A percentile compares a stretch with the other conserved stretches of the same genome.
Evolutionary conservation across 2,113 vertebrate species (phyloP).

Genomic region (Ceyx cyanopectus): DNA sequence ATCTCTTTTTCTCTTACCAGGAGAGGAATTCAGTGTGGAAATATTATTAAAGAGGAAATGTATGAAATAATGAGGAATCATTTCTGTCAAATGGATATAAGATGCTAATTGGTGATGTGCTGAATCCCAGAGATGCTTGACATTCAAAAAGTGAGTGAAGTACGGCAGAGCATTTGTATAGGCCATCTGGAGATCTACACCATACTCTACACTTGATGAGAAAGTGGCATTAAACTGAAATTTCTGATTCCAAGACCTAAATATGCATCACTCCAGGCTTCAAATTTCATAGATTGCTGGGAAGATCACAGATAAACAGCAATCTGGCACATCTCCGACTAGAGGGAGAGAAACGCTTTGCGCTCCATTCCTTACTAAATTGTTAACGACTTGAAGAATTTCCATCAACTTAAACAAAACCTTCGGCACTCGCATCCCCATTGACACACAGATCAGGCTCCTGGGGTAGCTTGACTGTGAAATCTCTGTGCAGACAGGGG

Average conservation of each 20-base stretch:
- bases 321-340: conserved; percentile 39
- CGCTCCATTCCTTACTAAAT: conserved; percentile 6
- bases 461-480: neutral
- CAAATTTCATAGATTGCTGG: conserved; percentile 59
- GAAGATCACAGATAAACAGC: conserved; percentile 25
- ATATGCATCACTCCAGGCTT: conserved; percentile 74
- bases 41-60: conserved; percentile 69
- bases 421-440: neutral
- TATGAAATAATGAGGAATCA: conserved; percentile 67
- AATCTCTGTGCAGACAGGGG: neutral
- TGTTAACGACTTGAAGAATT: conserved; percentile 44
- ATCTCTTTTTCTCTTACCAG: neutral
- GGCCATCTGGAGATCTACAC: conserved; percentile 82
- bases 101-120: conserved; percentile 82
- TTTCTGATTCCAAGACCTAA: conserved; percentile 74
- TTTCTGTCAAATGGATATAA: conserved; percentile 80
- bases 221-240: conserved; percentile 78
- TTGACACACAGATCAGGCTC: neutral
- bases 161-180: conserved; percentile 81
- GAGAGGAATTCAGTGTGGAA: conserved; percentile 58
- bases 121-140: conserved; percentile 85
- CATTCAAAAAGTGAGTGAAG: conserved; percentile 82
- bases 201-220: conserved; percentile 74
- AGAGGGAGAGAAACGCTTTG: conserved; percentile 26
- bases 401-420: neutral